Evolutionary conservation across 2,888 invertebrate species (phyloP).

Genomic region (Tenthredo notha): DNA sequence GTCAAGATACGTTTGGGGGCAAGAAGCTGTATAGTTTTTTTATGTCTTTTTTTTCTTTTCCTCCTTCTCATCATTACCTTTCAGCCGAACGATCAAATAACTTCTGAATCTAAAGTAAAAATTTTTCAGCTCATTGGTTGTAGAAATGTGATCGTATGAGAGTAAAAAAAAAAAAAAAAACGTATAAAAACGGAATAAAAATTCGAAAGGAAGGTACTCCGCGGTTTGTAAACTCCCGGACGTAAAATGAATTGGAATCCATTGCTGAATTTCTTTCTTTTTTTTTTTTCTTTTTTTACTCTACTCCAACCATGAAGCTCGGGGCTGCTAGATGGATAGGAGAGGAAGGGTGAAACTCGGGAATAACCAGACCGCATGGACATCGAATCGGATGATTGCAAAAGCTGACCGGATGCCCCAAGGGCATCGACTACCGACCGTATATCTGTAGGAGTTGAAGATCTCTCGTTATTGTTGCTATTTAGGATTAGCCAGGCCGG

Average conservation of each 20-base stretch:
- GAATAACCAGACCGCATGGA: constrained; percentile 48
- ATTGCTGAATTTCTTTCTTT: constrained; percentile 1
- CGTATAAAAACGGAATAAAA: background rate
- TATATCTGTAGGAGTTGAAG: constrained; percentile 43
- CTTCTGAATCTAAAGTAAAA: background rate
- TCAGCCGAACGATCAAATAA: constrained; percentile 9
- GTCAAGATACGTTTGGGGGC: background rate
- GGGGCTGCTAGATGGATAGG: background rate
- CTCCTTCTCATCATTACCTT: background rate
- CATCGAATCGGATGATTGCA: constrained; percentile 49
- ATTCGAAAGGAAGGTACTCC: background rate
- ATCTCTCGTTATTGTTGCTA: constrained; percentile 51
- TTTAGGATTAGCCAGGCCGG: constrained; percentile 51
- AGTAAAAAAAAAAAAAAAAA: background rate
- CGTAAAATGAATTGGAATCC: constrained; percentile 44
- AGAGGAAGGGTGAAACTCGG: constrained; percentile 27
- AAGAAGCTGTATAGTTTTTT: background rate
- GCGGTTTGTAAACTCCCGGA: constrained; percentile 30
- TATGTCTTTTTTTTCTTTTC: background rate
- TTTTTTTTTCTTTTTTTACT: background rate
- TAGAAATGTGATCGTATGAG: background rate
- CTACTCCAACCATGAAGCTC: background rate
- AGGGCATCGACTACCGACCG: constrained; percentile 31
- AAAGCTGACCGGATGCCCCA: constrained; percentile 45
- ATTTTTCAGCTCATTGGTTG: constrained; percentile 35